These are phyloP conservation scores for Oceanites oceanicus DNA, from an alignment of 2,113 vertebrate species.

Conservation along the genomic window DNA sequence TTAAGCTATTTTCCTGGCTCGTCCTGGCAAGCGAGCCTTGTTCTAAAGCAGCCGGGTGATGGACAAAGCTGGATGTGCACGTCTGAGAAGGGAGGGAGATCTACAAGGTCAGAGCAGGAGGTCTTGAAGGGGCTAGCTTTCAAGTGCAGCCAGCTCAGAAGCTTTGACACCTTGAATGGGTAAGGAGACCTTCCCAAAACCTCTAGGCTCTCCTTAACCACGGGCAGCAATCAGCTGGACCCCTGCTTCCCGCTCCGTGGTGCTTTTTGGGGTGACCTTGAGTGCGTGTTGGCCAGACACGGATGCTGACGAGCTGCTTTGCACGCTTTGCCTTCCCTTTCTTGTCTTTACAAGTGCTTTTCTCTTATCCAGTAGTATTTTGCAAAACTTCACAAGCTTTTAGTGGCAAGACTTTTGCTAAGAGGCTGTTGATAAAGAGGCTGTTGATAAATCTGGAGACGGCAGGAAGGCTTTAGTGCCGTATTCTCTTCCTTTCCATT, in stretches of 20 bases:
- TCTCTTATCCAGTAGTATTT: not conserved
- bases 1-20: not conserved
- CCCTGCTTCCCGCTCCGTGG: not conserved
- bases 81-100: not conserved
- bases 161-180: not conserved
- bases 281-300: accelerated
- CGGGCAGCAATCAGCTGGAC: no score
- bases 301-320: accelerated
- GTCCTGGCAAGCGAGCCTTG: accelerated
- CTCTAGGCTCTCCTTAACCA: not conserved
- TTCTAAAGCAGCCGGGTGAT: not conserved
- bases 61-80: not conserved
- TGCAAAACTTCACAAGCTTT: not conserved
- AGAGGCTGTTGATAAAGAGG: constrained; percentile 22
- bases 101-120: not conserved
- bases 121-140: not conserved
- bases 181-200: not conserved
- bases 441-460: not conserved
- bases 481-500: not conserved
- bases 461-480: not conserved
- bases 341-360: not conserved
- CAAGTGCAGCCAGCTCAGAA: not conserved
- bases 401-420: not conserved
- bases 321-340: not conserved
- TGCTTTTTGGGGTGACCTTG: not conserved